phyloP scores from a whole-genome alignment of 2,888 invertebrate species.

The Drosophila affinis region DNA sequence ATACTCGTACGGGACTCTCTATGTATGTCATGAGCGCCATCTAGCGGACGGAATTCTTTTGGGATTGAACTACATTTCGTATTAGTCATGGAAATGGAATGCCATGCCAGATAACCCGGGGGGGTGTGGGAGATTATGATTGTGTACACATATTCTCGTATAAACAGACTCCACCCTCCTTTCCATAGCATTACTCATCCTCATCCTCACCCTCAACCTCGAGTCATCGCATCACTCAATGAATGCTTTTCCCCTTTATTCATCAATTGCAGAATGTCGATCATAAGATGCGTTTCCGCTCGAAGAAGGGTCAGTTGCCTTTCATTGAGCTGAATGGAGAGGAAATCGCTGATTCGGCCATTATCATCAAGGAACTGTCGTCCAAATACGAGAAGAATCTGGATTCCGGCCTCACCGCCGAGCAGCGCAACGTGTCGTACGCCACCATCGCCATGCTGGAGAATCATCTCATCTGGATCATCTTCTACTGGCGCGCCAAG shows the following conservation, averaged over 20 bases:
- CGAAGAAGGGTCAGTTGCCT: constrained; percentile 96
- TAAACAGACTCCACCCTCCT: constrained; percentile 23
- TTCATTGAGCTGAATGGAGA: constrained; percentile 97
- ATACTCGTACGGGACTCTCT: constrained; percentile 40
- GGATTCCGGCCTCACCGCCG: constrained; percentile 91
- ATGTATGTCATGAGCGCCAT: constrained; percentile 77
- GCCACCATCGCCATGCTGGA: constrained; percentile 97
- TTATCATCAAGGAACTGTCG: constrained; percentile 94
- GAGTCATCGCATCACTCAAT: constrained; percentile 7
- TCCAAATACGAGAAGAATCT: constrained; percentile 92
- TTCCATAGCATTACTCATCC: constrained; percentile 52
- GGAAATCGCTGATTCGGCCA: constrained; percentile 95
- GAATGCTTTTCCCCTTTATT: constrained; percentile 9
- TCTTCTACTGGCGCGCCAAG: constrained; percentile 96
- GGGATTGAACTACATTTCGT: constrained; percentile 66
- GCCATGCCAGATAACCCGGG: neutral
- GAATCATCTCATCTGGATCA: constrained; percentile 96
- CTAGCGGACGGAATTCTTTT: constrained; percentile 53
- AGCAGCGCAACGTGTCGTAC: constrained; percentile 94
- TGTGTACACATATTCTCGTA: neutral
- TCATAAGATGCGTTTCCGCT: constrained; percentile 96
- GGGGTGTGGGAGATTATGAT: neutral
- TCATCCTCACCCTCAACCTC: neutral
- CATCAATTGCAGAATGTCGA: constrained; percentile 91
- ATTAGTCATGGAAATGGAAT: constrained; percentile 14